These are phyloP conservation scores for Pristionchus entomophagus DNA, from an alignment of 2,888 invertebrate species.

Conservation along the genomic window DNA sequence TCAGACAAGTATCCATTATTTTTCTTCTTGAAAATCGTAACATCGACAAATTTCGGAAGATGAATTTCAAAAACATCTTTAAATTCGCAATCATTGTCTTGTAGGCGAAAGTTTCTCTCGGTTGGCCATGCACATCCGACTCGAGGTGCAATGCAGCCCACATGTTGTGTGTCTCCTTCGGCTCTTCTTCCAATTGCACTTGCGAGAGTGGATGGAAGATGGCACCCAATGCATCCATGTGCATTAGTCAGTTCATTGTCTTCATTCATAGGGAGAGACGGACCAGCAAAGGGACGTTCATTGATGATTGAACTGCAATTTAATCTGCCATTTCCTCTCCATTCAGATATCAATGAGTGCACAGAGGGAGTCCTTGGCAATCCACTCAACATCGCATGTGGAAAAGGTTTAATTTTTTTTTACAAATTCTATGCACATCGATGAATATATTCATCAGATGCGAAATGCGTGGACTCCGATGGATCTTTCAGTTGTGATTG, in stretches of 20 bases:
- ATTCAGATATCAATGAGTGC: slow-evolving; percentile 80
- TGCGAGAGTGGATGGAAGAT: slow-evolving; percentile 37
- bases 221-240: background rate
- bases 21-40: too few relatives aligned
- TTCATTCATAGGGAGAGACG: too few relatives aligned
- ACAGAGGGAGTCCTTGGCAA: slow-evolving; percentile 44
- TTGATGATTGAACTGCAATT: too few relatives aligned
- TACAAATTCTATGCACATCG: background rate
- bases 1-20: too few relatives aligned
- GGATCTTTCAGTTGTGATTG: slow-evolving; percentile 96
- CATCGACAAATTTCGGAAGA: too few relatives aligned
- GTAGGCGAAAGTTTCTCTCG: slow-evolving; percentile 44
- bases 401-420: background rate
- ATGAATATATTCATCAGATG: slow-evolving; percentile 96
- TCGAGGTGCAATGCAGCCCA: slow-evolving; percentile 45
- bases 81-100: too few relatives aligned
- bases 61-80: too few relatives aligned
- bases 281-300: too few relatives aligned
- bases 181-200: background rate
- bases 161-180: slow-evolving; percentile 47
- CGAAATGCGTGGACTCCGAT: slow-evolving; percentile 94
- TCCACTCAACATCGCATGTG: slow-evolving; percentile 25
- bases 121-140: slow-evolving; percentile 38
- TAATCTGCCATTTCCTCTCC: too few relatives aligned
- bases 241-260: background rate